phyloP scores from a whole-genome alignment of 2,113 vertebrate species.

The Corythoichthys intestinalis region DNA sequence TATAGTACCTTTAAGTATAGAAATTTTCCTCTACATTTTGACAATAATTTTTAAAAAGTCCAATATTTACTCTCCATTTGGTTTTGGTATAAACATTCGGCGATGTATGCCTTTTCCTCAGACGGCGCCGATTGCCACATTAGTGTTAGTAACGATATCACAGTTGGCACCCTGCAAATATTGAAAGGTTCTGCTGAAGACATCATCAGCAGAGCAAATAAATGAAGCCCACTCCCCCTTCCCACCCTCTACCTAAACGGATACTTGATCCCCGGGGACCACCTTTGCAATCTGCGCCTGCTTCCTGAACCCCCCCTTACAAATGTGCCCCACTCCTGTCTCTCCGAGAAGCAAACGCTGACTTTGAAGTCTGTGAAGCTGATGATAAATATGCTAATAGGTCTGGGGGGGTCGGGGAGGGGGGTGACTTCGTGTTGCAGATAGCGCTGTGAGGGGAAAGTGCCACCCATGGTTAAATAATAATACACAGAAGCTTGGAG shows the following conservation, averaged over 20 bases:
- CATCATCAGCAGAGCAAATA: constrained; percentile 65
- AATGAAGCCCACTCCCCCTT: constrained; percentile 59
- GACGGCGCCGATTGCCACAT: neutral
- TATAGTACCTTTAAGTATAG: too few species aligned
- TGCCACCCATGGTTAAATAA: constrained; percentile 56
- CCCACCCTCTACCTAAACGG: constrained; percentile 58
- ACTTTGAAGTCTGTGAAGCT: constrained; percentile 70
- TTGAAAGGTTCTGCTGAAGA: constrained; percentile 65
- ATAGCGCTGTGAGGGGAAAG: constrained; percentile 60
- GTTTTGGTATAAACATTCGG: too few species aligned
- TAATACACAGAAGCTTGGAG: constrained; percentile 51
- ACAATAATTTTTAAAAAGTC: too few species aligned
- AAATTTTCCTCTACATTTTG: too few species aligned
- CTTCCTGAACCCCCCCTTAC: constrained; percentile 38
- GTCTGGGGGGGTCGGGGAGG: constrained; percentile 46
- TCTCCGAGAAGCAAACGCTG: constrained; percentile 54
- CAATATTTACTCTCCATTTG: too few species aligned
- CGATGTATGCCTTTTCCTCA: too few species aligned
- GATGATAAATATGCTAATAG: constrained; percentile 73
- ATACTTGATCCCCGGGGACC: constrained; percentile 66
- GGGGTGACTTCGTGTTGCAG: constrained; percentile 54
- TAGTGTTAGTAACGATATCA: neutral
- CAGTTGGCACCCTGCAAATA: constrained; percentile 42
- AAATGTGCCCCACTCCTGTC: constrained; percentile 53
- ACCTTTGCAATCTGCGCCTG: constrained; percentile 58